Percentiles rank a stretch among this genome's conserved stretches.
phyloP scores from a whole-genome alignment of 2,113 vertebrate species.

The Rattus rattus region DNA sequence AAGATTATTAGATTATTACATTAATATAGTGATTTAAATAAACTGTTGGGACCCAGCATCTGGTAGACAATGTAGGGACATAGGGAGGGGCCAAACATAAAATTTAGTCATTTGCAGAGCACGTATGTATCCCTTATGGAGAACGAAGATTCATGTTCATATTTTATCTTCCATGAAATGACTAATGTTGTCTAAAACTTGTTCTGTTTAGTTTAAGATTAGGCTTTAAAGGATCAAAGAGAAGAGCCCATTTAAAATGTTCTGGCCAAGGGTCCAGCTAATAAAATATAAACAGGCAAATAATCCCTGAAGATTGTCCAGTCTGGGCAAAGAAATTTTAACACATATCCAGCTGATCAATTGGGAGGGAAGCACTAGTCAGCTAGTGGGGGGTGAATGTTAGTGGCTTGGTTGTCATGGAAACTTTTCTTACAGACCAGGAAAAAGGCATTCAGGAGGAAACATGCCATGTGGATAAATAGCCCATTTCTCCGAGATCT shows the following conservation, averaged over 20 bases:
- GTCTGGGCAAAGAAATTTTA: conserved; percentile 62
- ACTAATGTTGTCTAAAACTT: background rate
- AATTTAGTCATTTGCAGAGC: conserved; percentile 14
- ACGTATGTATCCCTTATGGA: background rate
- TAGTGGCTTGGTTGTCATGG: conserved; percentile 69
- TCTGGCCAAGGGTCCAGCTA: conserved; percentile 25
- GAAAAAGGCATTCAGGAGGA: conserved; percentile 62
- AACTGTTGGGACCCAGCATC: background rate
- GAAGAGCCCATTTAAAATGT: conserved; percentile 22
- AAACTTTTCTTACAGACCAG: conserved; percentile 66
- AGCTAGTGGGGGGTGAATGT: conserved; percentile 54
- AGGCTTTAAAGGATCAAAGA: conserved; percentile 36
- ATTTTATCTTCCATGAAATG: conserved; percentile 44
- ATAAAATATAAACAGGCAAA: conserved; percentile 63
- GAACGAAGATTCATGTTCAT: conserved; percentile 11
- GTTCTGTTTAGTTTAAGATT: conserved; percentile 37
- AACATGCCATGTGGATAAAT: conserved; percentile 65
- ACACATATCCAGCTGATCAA: conserved; percentile 63
- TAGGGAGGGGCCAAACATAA: background rate
- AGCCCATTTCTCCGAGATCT: conserved; percentile 64
- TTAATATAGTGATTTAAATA: conserved; percentile 40
- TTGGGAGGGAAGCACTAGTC: conserved; percentile 40
- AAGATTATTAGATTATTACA: background rate
- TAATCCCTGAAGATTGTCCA: conserved; percentile 67
- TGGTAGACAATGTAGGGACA: background rate